Evolutionary conservation across 1,140 invertebrate species (phyloP).

Genomic region (Brachionus sp.): DNA sequence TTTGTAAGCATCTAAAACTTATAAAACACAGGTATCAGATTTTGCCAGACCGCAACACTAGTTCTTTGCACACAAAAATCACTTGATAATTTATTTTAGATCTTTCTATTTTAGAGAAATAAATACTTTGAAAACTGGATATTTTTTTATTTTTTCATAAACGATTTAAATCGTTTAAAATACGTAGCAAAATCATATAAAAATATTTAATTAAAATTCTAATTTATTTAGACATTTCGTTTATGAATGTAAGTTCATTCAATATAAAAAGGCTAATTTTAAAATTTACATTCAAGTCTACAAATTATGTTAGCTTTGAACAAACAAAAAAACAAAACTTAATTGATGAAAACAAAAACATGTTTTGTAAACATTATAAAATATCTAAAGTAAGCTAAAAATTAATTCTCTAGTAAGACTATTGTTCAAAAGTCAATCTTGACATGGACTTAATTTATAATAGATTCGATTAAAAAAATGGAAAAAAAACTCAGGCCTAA

Average conservation of each 20-base stretch:
- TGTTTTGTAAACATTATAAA: background rate
- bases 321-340: background rate
- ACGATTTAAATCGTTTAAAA: background rate
- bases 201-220: background rate
- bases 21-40: background rate
- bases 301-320: background rate
- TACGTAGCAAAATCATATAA: background rate
- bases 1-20: background rate
- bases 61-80: background rate
- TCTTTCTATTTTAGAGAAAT: background rate
- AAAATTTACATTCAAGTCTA: background rate
- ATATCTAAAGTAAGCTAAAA: background rate
- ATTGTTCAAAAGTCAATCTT: too few relatives aligned
- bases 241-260: background rate
- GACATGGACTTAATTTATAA: too few relatives aligned
- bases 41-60: background rate
- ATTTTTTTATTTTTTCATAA: background rate
- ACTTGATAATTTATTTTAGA: background rate
- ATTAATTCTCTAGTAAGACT: too few relatives aligned
- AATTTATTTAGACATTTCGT: background rate
- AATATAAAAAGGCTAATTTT: background rate
- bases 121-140: background rate
- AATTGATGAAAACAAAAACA: slow-evolving; percentile 1
- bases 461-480: too few relatives aligned
- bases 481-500: too few relatives aligned